A percentile compares a stretch with the other conserved stretches of the same genome.
These are phyloP conservation scores for Bimastos eiseni DNA, from an alignment of 2,888 invertebrate genomes.

Conservation along the genomic window DNA sequence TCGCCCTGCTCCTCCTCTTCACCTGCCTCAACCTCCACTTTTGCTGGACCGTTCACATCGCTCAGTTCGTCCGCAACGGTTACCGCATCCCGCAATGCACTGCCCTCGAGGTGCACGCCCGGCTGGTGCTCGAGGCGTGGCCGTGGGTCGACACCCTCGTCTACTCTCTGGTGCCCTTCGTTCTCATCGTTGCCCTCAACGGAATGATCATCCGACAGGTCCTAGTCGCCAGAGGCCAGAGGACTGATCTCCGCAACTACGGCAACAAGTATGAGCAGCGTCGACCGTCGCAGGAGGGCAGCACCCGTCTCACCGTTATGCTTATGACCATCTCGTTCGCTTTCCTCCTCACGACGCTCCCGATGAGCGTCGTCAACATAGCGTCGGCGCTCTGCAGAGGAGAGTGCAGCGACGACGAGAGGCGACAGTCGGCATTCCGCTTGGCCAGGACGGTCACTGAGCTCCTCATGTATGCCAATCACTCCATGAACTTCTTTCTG, in stretches of 20 bases:
- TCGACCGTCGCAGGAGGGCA: conserved; percentile 43
- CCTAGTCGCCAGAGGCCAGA: conserved; percentile 22
- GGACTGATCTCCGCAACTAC: background rate
- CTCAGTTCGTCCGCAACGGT: conserved; percentile 20
- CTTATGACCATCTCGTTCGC: conserved; percentile 37
- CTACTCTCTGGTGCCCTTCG: conserved; percentile 56
- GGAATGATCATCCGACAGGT: conserved; percentile 52
- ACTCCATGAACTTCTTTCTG: conserved; percentile 55
- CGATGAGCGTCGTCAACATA: conserved; percentile 45
- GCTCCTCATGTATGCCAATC: conserved; percentile 58
- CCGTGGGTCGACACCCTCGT: conserved; percentile 57
- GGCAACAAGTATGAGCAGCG: conserved; percentile 36
- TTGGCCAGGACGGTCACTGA: conserved; percentile 52
- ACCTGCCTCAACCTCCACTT: conserved; percentile 34
- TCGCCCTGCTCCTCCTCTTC: conserved; percentile 25
- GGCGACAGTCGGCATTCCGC: conserved; percentile 43
- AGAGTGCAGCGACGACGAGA: conserved; percentile 24
- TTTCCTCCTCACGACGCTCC: conserved; percentile 38
- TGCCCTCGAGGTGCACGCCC: conserved; percentile 18
- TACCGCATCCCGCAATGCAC: conserved; percentile 10
- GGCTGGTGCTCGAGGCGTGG: conserved; percentile 50
- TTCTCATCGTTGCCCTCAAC: conserved; percentile 54
- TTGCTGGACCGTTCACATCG: conserved; percentile 32
- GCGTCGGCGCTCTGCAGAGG: conserved; percentile 36
- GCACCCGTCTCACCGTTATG: conserved; percentile 35